Evolutionary conservation across 2,113 vertebrate genomes (phyloP).

Genomic region (Dicaeum eximium): DNA sequence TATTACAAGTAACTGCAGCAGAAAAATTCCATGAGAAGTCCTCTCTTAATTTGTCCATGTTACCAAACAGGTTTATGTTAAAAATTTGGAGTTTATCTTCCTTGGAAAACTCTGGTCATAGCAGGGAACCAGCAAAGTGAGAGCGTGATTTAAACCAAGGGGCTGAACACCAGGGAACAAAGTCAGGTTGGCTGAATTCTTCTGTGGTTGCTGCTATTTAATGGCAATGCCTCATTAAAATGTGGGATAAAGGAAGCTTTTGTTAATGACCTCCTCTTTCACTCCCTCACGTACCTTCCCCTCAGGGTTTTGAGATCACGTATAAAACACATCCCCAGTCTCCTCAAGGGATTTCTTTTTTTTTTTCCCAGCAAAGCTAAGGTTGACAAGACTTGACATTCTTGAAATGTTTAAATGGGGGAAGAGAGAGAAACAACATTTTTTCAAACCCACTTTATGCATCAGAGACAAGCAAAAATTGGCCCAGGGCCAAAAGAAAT

Average conservation of each 20-base stretch:
- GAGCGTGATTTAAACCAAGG: neutral
- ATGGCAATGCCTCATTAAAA: neutral
- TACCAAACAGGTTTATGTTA: neutral
- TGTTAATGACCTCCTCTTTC: conserved; percentile 22
- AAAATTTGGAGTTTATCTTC: neutral
- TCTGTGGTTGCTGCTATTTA: neutral
- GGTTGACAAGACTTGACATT: conserved; percentile 59
- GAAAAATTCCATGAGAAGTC: neutral
- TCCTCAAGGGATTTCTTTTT: neutral
- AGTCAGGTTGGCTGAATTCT: neutral
- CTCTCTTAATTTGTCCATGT: neutral
- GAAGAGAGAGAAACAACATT: conserved; percentile 9
- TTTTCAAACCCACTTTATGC: conserved; percentile 47
- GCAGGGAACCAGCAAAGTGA: neutral
- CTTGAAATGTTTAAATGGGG: conserved; percentile 40
- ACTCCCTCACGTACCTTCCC: neutral
- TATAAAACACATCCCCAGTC: conserved; percentile 18
- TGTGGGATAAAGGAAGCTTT: conserved; percentile 44
- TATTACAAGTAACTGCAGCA: neutral
- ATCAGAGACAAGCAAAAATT: conserved; percentile 23
- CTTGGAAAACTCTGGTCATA: neutral
- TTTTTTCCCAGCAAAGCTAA: neutral
- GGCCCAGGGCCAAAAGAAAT: neutral
- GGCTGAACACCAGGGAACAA: neutral
- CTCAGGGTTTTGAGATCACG: neutral